Percentiles rank a stretch among this genome's conserved stretches.
These are phyloP conservation scores for Trissolcus brochymenae DNA, from an alignment of 2,888 invertebrate species.

Conservation along the genomic window DNA sequence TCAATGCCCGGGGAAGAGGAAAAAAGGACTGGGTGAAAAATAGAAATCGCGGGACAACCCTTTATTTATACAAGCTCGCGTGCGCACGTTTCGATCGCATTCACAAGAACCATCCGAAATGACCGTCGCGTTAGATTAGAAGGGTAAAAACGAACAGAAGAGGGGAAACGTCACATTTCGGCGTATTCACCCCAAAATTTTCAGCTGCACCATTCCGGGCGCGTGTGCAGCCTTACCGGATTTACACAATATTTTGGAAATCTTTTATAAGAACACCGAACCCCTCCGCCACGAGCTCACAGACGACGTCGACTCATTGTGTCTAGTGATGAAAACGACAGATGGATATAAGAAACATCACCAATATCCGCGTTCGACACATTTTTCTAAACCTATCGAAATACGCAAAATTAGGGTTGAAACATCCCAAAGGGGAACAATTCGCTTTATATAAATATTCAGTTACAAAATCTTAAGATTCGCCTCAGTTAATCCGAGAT, in stretches of 20 bases:
- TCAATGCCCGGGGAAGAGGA: conserved; percentile 24
- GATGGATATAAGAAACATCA: conserved; percentile 63
- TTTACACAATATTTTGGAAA: conserved; percentile 77
- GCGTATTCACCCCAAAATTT: conserved; percentile 72
- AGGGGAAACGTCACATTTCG: conserved; percentile 60
- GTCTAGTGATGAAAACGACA: conserved; percentile 65
- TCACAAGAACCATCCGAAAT: conserved; percentile 53
- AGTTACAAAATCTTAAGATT: conserved; percentile 10
- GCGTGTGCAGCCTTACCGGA: conserved; percentile 64
- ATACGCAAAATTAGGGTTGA: conserved; percentile 73
- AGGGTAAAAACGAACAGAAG: conserved; percentile 48
- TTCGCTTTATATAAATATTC: conserved; percentile 48
- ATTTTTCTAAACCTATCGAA: conserved; percentile 67
- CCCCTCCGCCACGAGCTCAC: conserved; percentile 54
- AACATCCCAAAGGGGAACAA: conserved; percentile 20
- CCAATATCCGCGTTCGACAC: conserved; percentile 51
- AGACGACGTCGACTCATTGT: conserved; percentile 60
- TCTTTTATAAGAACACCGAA: conserved; percentile 71
- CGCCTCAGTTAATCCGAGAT: no score
- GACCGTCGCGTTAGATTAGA: conserved; percentile 56
- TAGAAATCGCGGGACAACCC: conserved; percentile 67
- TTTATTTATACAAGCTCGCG: conserved; percentile 72
- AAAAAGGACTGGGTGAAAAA: conserved; percentile 38
- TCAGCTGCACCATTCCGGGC: conserved; percentile 68
- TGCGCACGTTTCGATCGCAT: conserved; percentile 55